Base-by-base conservation (phyloP, 2,113 vertebrate genomes). In the Pseudonaja textilis region DNA sequence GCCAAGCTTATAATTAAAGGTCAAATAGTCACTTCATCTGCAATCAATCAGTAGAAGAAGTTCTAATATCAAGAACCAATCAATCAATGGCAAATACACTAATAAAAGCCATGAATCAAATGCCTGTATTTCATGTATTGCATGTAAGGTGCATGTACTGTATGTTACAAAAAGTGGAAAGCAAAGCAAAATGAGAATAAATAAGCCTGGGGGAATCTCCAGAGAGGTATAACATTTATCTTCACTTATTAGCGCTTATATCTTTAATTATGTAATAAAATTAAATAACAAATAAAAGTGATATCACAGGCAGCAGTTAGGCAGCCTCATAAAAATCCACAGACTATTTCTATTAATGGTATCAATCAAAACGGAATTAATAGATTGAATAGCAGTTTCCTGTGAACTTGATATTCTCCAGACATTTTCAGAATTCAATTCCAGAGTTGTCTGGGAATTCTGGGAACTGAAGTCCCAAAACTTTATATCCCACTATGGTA, bases 41-140 rank as follows among this genome's bases (percentile, higher is more conserved):
- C 98, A 98, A 99, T 99, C 98, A 98, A 98, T 99, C 99, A 99
- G 98, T 99, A 99, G 98, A 99, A 98, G 98, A 98, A 98, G 98
- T 98, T 98, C 98, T 98, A 98, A 98, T 98, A 98, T 96, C 95
- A 97, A 97, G 97, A 96, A 97, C 97, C 97, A 98, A 98, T 98
- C 98, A 98, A 98, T 98, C 98, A 98, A 98, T 98, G 98, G 98
- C 98, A 99, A 98, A 98, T 91, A 96, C 97, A 97, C 98, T 99
- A 99, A 99, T 99, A 99, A 99, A 99, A 99, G 98, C 98, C 97
- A 99, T 99, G 98, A 99, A 99, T 99, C 99, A 99, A 98, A 94
- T 90, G 97, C 97, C 96, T 85, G 97, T 96, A 56, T 95, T 94
- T 95, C 97, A 97, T 96, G 98, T 96, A 97, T 97, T 97, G 97